These are phyloP conservation scores for Cryptus viduatorius DNA, from an alignment of 2,888 invertebrate genomes.

Conservation along the genomic window DNA sequence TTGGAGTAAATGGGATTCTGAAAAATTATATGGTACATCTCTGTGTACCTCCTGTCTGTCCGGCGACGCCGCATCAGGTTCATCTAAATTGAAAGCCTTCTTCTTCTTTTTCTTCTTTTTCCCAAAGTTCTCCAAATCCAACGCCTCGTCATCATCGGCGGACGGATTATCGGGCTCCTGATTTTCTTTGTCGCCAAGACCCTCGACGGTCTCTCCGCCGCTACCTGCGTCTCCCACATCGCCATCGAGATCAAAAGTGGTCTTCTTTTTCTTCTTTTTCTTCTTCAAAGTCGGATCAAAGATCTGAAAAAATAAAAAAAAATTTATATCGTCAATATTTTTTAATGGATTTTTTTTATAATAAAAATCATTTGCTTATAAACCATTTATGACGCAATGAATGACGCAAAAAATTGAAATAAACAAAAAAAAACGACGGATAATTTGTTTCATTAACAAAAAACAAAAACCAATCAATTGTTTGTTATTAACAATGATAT, in stretches of 20 bases:
- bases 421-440: too few relatives aligned
- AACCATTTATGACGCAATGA: too few relatives aligned
- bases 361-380: too few relatives aligned
- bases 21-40: background rate
- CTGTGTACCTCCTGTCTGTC: conserved; percentile 87
- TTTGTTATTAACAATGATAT: background rate
- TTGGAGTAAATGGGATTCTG: background rate
- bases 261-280: conserved; percentile 99
- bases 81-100: conserved; percentile 94
- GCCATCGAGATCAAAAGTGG: conserved; percentile 95
- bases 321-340: background rate
- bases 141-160: conserved; percentile 89
- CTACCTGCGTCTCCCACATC: conserved; percentile 88
- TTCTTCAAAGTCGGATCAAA: conserved; percentile 95
- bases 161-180: conserved; percentile 83
- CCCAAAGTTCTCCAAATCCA: conserved; percentile 93
- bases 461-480: background rate
- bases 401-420: too few relatives aligned
- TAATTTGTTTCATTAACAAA: too few relatives aligned
- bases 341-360: background rate
- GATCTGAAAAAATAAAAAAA: conserved; percentile 86
- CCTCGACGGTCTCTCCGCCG: conserved; percentile 87
- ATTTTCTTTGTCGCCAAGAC: conserved; percentile 85
- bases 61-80: conserved; percentile 92
- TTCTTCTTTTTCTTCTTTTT: conserved; percentile 97